These are phyloP conservation scores for Acropora yongei DNA, from an alignment of 64 coral and sea anemone species.

Conservation along the genomic window DNA sequence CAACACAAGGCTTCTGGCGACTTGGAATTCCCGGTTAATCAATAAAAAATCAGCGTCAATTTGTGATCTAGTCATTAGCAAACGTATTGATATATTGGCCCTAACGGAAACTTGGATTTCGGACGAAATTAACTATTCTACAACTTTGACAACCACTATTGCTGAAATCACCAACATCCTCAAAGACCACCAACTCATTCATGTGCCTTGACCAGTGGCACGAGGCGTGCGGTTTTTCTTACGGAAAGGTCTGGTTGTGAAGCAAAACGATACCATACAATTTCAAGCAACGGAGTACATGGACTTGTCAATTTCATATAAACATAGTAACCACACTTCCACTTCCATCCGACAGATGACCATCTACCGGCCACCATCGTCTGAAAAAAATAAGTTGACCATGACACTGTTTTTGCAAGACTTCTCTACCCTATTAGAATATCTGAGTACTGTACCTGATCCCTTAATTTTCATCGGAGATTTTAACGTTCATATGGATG, in stretches of 20 bases:
- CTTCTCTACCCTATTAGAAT: not conserved
- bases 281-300: constrained; percentile 67
- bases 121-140: not conserved
- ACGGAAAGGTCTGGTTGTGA: constrained; percentile 40
- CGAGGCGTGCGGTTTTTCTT: constrained; percentile 46
- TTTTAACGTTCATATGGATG: not conserved
- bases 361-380: not conserved
- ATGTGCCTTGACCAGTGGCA: constrained; percentile 47
- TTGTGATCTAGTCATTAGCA: constrained; percentile 53
- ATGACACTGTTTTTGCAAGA: not conserved
- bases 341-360: not conserved
- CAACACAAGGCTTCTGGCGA: constrained; percentile 19
- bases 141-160: constrained; percentile 24
- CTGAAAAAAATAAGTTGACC: not conserved
- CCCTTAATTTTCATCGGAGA: not conserved
- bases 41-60: constrained; percentile 52
- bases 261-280: constrained; percentile 8
- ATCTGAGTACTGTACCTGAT: not conserved
- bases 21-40: constrained; percentile 41
- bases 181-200: constrained; percentile 51
- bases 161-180: constrained; percentile 53
- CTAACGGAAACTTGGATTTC: constrained; percentile 57
- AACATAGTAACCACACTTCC: not conserved
- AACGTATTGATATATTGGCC: constrained; percentile 51
- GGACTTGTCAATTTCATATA: not conserved